A percentile compares a stretch with the other conserved stretches of the same genome.
phyloP scores from a whole-genome alignment of 30 jellyfish, hydroid and myxozoan species.

The Aurelia aurita region DNA sequence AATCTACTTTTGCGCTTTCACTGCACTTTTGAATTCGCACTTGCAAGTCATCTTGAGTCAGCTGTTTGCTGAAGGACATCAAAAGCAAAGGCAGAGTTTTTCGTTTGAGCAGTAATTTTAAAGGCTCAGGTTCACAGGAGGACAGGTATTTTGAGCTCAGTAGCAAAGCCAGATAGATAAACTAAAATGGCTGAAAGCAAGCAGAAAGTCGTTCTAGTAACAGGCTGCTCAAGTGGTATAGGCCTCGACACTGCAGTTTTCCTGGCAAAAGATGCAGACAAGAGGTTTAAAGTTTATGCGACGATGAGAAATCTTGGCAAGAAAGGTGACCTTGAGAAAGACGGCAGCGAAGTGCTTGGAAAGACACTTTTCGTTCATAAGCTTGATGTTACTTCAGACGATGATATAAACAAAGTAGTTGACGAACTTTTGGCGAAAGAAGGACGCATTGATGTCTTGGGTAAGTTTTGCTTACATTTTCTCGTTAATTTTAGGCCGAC shows the following conservation, averaged over 20 bases:
- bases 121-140: too few species aligned
- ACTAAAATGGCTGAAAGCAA: constrained; percentile 14
- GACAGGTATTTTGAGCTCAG: too few species aligned
- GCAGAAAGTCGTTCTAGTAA: constrained; percentile 52
- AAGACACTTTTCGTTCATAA: constrained; percentile 53
- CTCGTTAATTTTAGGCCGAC: background rate
- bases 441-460: constrained; percentile 63
- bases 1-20: too few species aligned
- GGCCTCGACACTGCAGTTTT: constrained; percentile 56
- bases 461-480: constrained; percentile 9
- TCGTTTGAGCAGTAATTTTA: too few species aligned
- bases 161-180: too few species aligned
- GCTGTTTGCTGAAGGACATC: too few species aligned
- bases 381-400: constrained; percentile 57
- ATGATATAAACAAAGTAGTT: constrained; percentile 37
- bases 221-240: constrained; percentile 75
- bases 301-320: constrained; percentile 69
- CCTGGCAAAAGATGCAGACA: constrained; percentile 70
- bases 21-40: too few species aligned
- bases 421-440: constrained; percentile 44
- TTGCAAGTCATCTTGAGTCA: too few species aligned
- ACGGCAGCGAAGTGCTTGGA: constrained; percentile 36
- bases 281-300: constrained; percentile 67
- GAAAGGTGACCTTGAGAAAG: constrained; percentile 55
- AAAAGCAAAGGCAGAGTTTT: too few species aligned